A percentile compares a stretch with the other conserved stretches of the same genome.
These are phyloP conservation scores for Siniperca obscura DNA, from an alignment of 2,797 vertebrate species.

Conservation along the genomic window DNA sequence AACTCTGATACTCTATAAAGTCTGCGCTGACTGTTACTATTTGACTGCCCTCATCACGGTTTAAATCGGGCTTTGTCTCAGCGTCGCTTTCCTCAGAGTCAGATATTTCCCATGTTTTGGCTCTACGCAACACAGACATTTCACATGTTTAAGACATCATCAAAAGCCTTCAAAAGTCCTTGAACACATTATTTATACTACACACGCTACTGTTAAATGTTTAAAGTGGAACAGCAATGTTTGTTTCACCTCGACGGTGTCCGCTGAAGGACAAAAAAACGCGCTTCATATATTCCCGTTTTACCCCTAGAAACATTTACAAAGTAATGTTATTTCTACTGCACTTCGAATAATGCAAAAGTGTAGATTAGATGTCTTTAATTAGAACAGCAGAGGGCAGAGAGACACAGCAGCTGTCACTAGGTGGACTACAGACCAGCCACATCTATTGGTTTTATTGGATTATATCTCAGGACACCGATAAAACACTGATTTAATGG, in stretches of 20 bases:
- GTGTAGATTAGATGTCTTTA: background rate
- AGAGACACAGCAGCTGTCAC: constrained; percentile 10
- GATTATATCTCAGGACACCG: constrained; percentile 11
- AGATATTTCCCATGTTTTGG: constrained; percentile 85
- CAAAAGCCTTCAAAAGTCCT: background rate
- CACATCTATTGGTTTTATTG: background rate
- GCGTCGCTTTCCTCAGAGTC: constrained; percentile 82
- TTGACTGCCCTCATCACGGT: background rate
- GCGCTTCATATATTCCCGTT: background rate
- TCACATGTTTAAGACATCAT: background rate
- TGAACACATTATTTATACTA: background rate
- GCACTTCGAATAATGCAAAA: too few species aligned
- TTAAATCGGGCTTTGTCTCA: constrained; percentile 43
- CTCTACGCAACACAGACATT: constrained; percentile 76
- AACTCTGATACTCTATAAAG: background rate
- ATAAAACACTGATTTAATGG: background rate
- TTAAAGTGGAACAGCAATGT: background rate
- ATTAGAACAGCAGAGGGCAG: constrained; percentile 13
- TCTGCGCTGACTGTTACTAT: background rate
- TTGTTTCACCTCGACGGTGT: constrained; percentile 29
- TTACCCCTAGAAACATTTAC: fast-evolving
- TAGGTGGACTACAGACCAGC: constrained; percentile 11
- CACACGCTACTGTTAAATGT: background rate
- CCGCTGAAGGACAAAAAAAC: constrained; percentile 61
- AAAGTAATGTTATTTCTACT: background rate